A percentile compares a stretch with the other conserved stretches of the same genome.
These are phyloP conservation scores for Cyprinodon diabolis DNA, from an alignment of 2,797 vertebrate species.

Conservation along the genomic window DNA sequence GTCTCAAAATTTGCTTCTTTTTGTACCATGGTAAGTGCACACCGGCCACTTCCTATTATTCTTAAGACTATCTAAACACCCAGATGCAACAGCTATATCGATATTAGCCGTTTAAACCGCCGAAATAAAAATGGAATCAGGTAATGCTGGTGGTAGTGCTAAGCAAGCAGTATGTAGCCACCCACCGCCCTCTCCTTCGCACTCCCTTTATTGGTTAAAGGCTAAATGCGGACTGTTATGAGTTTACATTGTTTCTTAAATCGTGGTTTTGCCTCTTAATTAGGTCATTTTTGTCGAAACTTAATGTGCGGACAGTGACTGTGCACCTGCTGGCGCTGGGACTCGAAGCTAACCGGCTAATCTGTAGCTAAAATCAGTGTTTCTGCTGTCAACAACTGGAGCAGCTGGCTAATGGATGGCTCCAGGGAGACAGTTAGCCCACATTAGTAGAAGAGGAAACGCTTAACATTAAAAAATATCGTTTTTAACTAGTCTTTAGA, in stretches of 20 bases:
- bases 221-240: neutral
- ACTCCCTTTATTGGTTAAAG: constrained; percentile 19
- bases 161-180: constrained; percentile 64
- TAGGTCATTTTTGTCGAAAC: neutral
- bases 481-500: constrained; percentile 12
- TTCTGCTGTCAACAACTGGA: constrained; percentile 39
- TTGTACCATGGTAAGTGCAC: constrained; percentile 95
- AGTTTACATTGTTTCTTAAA: constrained; percentile 2
- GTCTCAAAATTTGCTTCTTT: constrained; percentile 98
- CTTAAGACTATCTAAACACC: neutral
- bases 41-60: neutral
- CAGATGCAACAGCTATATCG: neutral
- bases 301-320: constrained; percentile 32
- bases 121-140: constrained; percentile 53
- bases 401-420: constrained; percentile 40
- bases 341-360: constrained; percentile 65
- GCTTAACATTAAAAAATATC: neutral
- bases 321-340: constrained; percentile 69
- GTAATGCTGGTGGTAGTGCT: constrained; percentile 52
- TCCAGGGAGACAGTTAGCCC: neutral
- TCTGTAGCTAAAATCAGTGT: constrained; percentile 53
- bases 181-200: constrained; percentile 53
- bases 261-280: neutral
- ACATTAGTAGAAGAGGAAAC: neutral
- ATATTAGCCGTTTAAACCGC: constrained; percentile 12